Base-by-base conservation (phyloP, 1,140 invertebrate genomes). In the Drosophila varians region DNA sequence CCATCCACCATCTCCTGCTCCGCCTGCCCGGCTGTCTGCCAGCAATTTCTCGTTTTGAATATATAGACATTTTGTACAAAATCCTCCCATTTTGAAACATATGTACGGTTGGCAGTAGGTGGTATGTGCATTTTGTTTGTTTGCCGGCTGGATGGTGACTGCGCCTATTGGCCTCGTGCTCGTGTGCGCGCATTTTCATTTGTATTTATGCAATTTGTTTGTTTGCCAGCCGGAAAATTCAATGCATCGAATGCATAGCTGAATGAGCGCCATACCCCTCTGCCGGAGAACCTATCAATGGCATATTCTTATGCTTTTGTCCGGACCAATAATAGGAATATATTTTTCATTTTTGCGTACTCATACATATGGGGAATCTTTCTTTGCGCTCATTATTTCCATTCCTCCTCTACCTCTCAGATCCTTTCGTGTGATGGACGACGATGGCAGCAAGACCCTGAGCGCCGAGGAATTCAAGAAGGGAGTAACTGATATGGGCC, bases 361-460 rank as follows among this genome's bases (percentile, higher is more conserved):
- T 31, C 21, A 49, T 28, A 16, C 52, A 71, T 43, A 57, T 42
- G 47, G 40, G 5, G 53, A 52, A 57, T 80, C 49, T 57, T 55
- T 48, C 14, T 65, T 56, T 52, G 48, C 42, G 36, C 11, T 31
- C 26, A 40, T 49, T 9, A 23, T 40, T 61, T 19, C 9, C 4
- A 7, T 36, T 48, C 9, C 6, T 18, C 4, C 38, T 52, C 25
- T 23, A 18, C 28, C 25, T 2, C 38, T 18, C 90, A 97, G 98
- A 91, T 92, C 95, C 56, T 99, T 99, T 89, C 94, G 97, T 26
- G 93, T 95, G 45, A 97, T 99, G 95, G 98, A 99, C 89, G 96
- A 98, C 58, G 97, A 99, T 92, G 95, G 95, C 18, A 98, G 94
- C 90, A 96, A 96, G 80, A 92, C 94, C 31, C 91, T 99, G 5